Evolutionary conservation across 2,113 vertebrate species (phyloP).

Genomic region (Telmatochromis brachygnathus): DNA sequence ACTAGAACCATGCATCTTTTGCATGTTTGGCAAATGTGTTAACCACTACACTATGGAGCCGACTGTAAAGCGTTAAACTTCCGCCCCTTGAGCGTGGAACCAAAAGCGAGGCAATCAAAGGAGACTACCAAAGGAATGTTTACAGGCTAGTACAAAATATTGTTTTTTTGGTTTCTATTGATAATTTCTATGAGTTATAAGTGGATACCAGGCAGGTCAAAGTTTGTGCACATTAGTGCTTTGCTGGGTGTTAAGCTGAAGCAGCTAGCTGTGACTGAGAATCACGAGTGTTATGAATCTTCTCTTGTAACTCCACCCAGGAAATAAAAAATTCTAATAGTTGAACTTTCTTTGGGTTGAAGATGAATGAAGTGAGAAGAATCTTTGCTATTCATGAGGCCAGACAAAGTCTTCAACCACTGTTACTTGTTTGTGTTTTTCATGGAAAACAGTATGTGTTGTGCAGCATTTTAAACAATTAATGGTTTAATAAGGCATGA

Average conservation of each 20-base stretch:
- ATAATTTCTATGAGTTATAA: neutral
- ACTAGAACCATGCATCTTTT: neutral
- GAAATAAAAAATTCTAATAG: neutral
- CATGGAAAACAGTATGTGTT: neutral
- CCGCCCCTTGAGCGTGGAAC: neutral
- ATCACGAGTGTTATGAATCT: neutral
- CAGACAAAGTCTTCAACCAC: neutral
- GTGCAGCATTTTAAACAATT: neutral
- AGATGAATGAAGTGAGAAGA: neutral
- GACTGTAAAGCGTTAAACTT: neutral
- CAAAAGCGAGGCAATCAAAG: neutral
- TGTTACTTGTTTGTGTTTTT: neutral
- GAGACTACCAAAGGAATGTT: neutral
- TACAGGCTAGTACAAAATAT: neutral
- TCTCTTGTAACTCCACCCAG: neutral
- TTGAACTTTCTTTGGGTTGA: neutral
- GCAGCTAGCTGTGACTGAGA: neutral
- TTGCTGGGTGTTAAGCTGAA: neutral
- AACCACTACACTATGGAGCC: neutral
- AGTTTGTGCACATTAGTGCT: neutral
- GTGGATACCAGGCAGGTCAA: neutral
- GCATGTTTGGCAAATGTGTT: neutral
- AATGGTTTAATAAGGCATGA: neutral
- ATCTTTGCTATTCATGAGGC: neutral
- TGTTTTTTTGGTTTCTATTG: neutral